These are phyloP conservation scores for Heliconius hermathena DNA, from an alignment of 1,140 invertebrate species.

Conservation along the genomic window DNA sequence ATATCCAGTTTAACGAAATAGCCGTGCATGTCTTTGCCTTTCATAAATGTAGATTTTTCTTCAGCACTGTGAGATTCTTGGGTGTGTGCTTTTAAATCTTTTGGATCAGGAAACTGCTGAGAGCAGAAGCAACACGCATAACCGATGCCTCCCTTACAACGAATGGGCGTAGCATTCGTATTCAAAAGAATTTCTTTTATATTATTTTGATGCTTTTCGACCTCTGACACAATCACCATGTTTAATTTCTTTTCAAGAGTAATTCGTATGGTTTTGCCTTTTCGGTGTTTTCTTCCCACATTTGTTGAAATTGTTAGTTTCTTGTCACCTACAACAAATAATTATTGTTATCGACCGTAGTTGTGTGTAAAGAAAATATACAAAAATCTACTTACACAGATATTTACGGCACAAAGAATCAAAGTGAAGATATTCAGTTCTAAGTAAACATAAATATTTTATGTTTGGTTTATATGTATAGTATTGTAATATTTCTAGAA, in stretches of 20 bases:
- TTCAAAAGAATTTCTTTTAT: slow-evolving; percentile 52
- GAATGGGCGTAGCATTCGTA: slow-evolving; percentile 59
- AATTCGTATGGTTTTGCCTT: slow-evolving; percentile 12
- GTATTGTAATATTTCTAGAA: too few species aligned
- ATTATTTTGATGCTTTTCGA: slow-evolving; percentile 50
- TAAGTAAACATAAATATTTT: too few species aligned
- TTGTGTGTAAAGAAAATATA: not conserved
- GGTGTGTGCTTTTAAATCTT: slow-evolving; percentile 55
- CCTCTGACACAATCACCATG: slow-evolving; percentile 34
- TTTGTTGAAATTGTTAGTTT: slow-evolving; percentile 25
- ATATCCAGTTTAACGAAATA: slow-evolving; percentile 64
- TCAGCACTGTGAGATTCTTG: slow-evolving; percentile 42
- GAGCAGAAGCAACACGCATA: slow-evolving; percentile 59
- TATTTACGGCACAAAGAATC: not conserved
- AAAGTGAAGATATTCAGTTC: not conserved
- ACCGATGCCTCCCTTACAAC: slow-evolving; percentile 44
- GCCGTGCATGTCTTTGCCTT: slow-evolving; percentile 52
- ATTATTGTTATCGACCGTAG: slow-evolving; percentile 12
- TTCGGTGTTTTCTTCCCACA: slow-evolving; percentile 15
- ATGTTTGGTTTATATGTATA: too few species aligned
- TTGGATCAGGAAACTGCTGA: slow-evolving; percentile 46
- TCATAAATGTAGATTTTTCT: slow-evolving; percentile 48
- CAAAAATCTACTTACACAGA: slow-evolving; percentile 7
- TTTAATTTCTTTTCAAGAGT: slow-evolving; percentile 28
- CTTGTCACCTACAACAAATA: slow-evolving; percentile 44